These are phyloP conservation scores for Spodoptera littoralis DNA, from an alignment of 2,888 invertebrate genomes.

Conservation along the genomic window DNA sequence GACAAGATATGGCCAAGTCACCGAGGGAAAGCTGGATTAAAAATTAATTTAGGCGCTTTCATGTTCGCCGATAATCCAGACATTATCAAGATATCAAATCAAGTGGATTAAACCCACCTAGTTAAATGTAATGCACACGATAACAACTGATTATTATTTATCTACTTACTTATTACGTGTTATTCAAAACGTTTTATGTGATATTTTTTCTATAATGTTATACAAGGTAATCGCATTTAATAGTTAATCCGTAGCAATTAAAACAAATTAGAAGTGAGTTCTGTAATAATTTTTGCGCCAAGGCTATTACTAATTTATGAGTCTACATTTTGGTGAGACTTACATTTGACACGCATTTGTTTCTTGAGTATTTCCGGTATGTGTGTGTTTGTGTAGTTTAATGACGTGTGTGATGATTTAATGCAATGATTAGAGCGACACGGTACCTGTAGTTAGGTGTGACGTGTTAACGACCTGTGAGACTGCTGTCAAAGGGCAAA, in stretches of 20 bases:
- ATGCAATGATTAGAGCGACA: slow-evolving; percentile 62
- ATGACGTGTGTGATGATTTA: slow-evolving; percentile 73
- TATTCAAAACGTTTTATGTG: slow-evolving; percentile 57
- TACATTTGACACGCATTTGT: slow-evolving; percentile 42
- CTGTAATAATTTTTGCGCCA: slow-evolving; percentile 34
- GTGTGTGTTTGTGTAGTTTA: slow-evolving; percentile 62
- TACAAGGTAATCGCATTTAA: slow-evolving; percentile 45
- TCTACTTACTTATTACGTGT: slow-evolving; percentile 64
- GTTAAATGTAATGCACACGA: slow-evolving; percentile 84
- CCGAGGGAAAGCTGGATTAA: slow-evolving; percentile 85
- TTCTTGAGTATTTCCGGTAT: slow-evolving; percentile 66
- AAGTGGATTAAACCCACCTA: slow-evolving; percentile 83
- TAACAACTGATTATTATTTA: slow-evolving; percentile 79
- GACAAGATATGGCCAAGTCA: slow-evolving; percentile 76
- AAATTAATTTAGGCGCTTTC: slow-evolving; percentile 87
- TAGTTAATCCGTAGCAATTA: slow-evolving; percentile 29
- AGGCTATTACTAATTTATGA: slow-evolving; percentile 50
- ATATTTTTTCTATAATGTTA: slow-evolving; percentile 40
- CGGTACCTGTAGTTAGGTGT: slow-evolving; percentile 77
- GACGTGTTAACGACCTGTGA: slow-evolving; percentile 87
- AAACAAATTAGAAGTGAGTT: slow-evolving; percentile 19
- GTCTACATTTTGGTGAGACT: slow-evolving; percentile 30
- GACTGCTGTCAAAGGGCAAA: slow-evolving; percentile 88
- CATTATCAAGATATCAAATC: slow-evolving; percentile 87
- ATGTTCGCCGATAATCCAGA: slow-evolving; percentile 87